Base-by-base conservation (phyloP, 2,888 invertebrate species). In the Drosophila birchii region DNA sequence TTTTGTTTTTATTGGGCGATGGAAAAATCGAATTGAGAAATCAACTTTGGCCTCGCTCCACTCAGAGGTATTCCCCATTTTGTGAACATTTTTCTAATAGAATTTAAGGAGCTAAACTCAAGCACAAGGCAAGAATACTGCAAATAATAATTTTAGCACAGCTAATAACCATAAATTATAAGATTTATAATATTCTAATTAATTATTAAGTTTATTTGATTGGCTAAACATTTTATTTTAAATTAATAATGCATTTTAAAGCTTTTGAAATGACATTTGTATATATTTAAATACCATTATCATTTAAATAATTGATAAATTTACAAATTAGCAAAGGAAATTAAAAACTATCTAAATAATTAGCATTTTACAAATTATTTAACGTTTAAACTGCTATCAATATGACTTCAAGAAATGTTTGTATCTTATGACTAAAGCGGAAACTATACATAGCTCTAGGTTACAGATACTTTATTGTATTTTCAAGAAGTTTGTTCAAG, bases 1-100 rank as follows among this genome's bases (percentile, higher is more conserved):
- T 36, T 34, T 36, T 63, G 41, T 64, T 64, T 64, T 60, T 49
- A 63, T 60, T 45, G n/a, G 18, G 8, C 38, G 29, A 60, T 18
- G 39, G 26, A 20, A 61, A 61, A 61, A 49, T 49, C 39, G 14
- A 44, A 29, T 44, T 44, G 44, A 58, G 29, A 62, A 62, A 62
- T 11, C 36, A 41, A 44, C 59, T 44, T 38, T 26, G 58, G 62
- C 58, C 61, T 43, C n/a, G 56, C 32, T 34, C 34, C 18, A 36
- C 57, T 61, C 18, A 26, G 57, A 16, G 32, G 43, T 12, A 36
- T 34, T 43, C 14, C 18, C 16, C 34, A 26, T 26, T 43, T 11
- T 2, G 11, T 16, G 8, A 23, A 8, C n/a, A 5, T 14, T 7
- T 14, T 7, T 44, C 5, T 0, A 18, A 39, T 39, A 39, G 4